Evolutionary conservation across 2,888 invertebrate species (phyloP).

Genomic region (Tetropium fuscum): DNA sequence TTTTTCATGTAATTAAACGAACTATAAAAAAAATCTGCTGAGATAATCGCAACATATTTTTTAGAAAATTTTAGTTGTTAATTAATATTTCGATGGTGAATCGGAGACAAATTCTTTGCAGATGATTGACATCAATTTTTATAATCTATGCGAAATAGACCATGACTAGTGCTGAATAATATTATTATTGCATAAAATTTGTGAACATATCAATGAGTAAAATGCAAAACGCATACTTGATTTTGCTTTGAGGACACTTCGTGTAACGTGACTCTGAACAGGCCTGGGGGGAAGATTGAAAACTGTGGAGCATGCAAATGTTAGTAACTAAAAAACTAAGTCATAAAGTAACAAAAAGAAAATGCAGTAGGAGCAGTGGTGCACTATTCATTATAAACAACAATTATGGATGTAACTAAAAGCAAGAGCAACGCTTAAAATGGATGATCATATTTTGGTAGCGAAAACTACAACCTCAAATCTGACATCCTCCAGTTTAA

Average conservation of each 20-base stretch:
- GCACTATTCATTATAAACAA: slow-evolving; percentile 12
- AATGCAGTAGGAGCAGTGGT: slow-evolving; percentile 16
- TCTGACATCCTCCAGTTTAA: neutral
- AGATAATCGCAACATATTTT: too few relatives aligned
- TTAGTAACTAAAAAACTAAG: slow-evolving; percentile 11
- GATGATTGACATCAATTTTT: too few relatives aligned
- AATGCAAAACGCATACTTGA: slow-evolving; percentile 62
- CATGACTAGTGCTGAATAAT: too few relatives aligned
- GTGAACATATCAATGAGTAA: neutral
- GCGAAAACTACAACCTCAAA: too few relatives aligned
- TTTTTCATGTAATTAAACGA: too few relatives aligned
- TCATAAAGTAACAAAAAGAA: slow-evolving; percentile 6
- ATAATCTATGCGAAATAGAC: too few relatives aligned
- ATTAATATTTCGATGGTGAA: too few relatives aligned
- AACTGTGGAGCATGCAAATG: slow-evolving; percentile 53
- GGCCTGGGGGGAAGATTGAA: slow-evolving; percentile 57
- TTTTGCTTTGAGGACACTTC: slow-evolving; percentile 60
- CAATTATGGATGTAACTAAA: neutral
- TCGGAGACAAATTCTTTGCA: too few relatives aligned
- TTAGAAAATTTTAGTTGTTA: too few relatives aligned
- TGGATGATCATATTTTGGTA: neutral
- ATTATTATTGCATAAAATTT: neutral
- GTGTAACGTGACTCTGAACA: slow-evolving; percentile 57
- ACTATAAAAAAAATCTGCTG: too few relatives aligned
- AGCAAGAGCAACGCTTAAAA: neutral